Percentiles rank a stretch among this genome's conserved stretches.
Conservation (phyloP, 1,140 invertebrate genomes). For the Lepidurus arcticus region DNA sequence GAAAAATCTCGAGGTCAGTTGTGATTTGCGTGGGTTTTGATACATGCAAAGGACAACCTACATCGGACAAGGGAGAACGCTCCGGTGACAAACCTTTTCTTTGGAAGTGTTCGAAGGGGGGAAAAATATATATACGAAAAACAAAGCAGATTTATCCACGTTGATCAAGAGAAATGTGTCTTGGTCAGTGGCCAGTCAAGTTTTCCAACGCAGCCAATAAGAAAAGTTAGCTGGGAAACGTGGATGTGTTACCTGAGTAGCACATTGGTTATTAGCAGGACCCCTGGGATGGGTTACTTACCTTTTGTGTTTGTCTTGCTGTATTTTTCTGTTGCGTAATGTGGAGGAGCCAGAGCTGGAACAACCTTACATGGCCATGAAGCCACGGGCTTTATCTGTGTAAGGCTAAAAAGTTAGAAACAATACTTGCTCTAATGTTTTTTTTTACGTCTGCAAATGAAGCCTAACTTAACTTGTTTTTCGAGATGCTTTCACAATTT, state of each 20-base stretch:
- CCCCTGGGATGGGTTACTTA: neutral
- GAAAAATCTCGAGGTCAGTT: conserved; percentile 18
- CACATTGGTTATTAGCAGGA: conserved; percentile 15
- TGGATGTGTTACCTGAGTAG: conserved; percentile 5
- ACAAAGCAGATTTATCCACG: neutral
- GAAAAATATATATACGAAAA: neutral
- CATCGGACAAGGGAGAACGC: neutral
- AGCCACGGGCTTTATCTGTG: neutral
- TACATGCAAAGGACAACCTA: neutral
- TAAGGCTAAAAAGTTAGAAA: no score
- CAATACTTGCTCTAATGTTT: neutral
- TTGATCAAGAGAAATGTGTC: neutral
- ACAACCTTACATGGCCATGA: neutral
- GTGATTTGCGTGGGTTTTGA: conserved; percentile 18
- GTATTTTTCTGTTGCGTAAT: conserved; percentile 4
- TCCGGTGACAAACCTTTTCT: neutral
- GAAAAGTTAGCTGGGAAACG: neutral
- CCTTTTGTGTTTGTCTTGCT: neutral
- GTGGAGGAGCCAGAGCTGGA: neutral
- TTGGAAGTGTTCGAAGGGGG: neutral
- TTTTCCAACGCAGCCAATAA: neutral
- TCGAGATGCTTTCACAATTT: no score
- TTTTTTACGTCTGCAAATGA: neutral
- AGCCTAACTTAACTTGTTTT: no score
- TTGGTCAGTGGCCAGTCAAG: neutral